A percentile compares a stretch with the other conserved stretches of the same genome.
These are phyloP conservation scores for Malurus cyaneus DNA, from an alignment of 2,113 vertebrate species.

Conservation along the genomic window DNA sequence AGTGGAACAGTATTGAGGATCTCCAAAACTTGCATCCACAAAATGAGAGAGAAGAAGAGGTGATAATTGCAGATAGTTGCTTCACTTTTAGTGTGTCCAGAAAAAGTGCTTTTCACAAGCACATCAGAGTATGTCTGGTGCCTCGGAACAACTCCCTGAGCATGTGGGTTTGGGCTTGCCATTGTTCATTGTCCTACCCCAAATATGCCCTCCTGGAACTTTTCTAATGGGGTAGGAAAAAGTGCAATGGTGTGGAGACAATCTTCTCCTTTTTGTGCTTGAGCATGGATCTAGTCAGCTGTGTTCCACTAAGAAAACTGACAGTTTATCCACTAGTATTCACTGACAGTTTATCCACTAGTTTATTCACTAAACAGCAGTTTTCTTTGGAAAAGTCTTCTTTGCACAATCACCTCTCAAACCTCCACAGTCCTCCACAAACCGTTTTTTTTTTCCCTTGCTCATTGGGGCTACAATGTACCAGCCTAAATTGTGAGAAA, in stretches of 20 bases:
- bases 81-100: background rate
- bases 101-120: background rate
- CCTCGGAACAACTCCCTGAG: background rate
- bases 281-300: background rate
- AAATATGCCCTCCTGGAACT: background rate
- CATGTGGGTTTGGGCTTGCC: background rate
- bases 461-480: accelerated
- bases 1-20: no score
- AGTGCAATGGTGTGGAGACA: background rate
- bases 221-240: background rate
- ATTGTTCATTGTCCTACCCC: background rate
- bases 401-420: background rate
- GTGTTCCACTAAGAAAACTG: background rate
- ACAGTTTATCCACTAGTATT: background rate
- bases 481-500: background rate
- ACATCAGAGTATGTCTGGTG: background rate
- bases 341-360: background rate
- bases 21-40: no score
- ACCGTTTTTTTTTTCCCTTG: background rate
- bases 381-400: background rate
- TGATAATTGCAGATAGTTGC: no score
- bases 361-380: no score
- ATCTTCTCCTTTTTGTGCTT: background rate
- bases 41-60: no score
- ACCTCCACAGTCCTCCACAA: background rate